Evolutionary conservation across 2,797 vertebrate genomes (phyloP), one percentile per base, ranked within the genome.

Genomic region (Potorous gilbertii): DNA sequence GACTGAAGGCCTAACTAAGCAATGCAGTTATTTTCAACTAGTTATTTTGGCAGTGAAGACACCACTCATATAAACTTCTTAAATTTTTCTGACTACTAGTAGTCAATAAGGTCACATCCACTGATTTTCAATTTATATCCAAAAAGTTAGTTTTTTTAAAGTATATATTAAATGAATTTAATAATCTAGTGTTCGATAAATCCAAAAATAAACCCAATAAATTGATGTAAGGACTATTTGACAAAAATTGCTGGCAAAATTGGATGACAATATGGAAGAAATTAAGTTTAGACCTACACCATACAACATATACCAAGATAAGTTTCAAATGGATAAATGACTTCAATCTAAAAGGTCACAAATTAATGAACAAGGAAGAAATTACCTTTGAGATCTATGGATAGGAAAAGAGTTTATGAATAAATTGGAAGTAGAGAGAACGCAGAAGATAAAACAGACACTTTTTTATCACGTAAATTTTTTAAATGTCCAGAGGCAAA

Each of bases 1-100:
- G 92, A 93, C 93, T 54, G 59, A 93, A 96, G 90, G 74, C 11
- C 52, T 91, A 28, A 95, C 1, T 54, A 91, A 91, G n/a, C 54
- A 8, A 46, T 50, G 93, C 94, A 91, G 90, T 91, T 89, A n/a
- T 95, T 94, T 93, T 66, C 91, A 74, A 40, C 29, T 95, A 31
- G 52, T 28, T 95, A 74, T 96, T 96, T 96, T 96, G 91, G 59
- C 52, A 90, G 54, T 34, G 14, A 5, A n/a, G 14, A 66, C 34
- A 66, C 34, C 34, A 66, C 14, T 27, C 52, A 96, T 93, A 90
- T 52, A 93, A 16, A 97, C 34, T 54, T 28, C 28, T 31, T 21
- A 93, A 94, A 92, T 28, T 54, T 62, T 92, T 95, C 57, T 94
- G 66, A 92, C 14, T 91, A 31, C 56, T 92, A 90, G 21, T 29